A percentile compares a stretch with the other conserved stretches of the same genome.
Conservation (phyloP, 1,140 invertebrate species). For the Calliphora vicina region DNA sequence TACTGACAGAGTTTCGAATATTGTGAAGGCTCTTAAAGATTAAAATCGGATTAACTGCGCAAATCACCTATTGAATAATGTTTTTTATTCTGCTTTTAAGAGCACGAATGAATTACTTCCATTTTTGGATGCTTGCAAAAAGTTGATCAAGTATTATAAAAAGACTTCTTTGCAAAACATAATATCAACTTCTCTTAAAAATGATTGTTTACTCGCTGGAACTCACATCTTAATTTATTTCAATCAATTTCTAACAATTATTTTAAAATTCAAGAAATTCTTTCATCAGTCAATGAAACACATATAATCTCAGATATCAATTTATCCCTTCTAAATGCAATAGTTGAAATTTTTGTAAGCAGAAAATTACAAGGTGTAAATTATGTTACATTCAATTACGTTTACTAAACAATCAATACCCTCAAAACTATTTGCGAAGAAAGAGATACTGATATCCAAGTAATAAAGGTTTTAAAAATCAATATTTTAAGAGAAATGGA, state of each 20-base stretch:
- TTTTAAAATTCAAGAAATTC: neutral
- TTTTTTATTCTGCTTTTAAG: neutral
- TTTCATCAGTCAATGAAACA: neutral
- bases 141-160: conserved; percentile 12
- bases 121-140: neutral
- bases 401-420: neutral
- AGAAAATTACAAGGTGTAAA: conserved; percentile 5
- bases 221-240: neutral
- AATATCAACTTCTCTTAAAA: conserved; percentile 1
- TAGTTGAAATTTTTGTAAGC: neutral
- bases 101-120: neutral
- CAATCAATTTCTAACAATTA: neutral
- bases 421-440: neutral
- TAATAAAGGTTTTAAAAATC: neutral
- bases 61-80: neutral
- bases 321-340: neutral
- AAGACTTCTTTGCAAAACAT: neutral
- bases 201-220: neutral
- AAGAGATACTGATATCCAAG: neutral
- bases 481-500: neutral
- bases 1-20: conserved; percentile 10
- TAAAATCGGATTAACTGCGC: neutral
- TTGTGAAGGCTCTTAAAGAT: neutral
- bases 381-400: neutral
- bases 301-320: neutral